phyloP scores from a whole-genome alignment of 2,888 invertebrate genomes.

The Digitonthophagus gazella region DNA sequence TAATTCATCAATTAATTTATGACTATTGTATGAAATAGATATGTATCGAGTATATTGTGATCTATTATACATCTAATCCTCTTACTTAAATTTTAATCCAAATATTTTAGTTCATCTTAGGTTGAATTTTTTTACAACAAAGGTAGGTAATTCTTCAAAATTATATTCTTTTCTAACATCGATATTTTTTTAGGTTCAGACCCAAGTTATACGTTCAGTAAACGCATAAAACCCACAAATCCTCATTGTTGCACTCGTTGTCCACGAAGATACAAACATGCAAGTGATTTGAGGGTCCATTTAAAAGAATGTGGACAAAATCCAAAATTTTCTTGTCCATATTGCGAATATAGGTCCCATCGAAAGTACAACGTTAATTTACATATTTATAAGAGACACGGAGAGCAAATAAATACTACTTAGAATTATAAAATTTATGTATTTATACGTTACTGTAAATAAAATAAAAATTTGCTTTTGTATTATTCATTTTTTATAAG shows the following conservation, averaged over 20 bases:
- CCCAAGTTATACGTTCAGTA: slow-evolving; percentile 8
- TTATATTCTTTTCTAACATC: not conserved
- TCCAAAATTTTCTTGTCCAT: slow-evolving; percentile 21
- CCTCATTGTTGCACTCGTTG: slow-evolving; percentile 25
- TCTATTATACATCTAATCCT: not conserved
- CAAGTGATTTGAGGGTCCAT: slow-evolving; percentile 21
- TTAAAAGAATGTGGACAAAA: slow-evolving; percentile 25
- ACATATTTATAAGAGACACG: slow-evolving; percentile 22
- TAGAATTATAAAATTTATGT: too few relatives aligned
- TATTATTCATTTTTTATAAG: too few relatives aligned
- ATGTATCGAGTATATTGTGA: not conserved
- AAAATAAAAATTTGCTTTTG: too few relatives aligned
- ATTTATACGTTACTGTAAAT: not conserved
- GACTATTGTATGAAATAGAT: not conserved
- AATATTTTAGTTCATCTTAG: too few relatives aligned
- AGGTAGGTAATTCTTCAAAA: too few relatives aligned
- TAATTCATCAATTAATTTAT: not conserved
- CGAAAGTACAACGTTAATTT: slow-evolving; percentile 24
- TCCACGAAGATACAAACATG: slow-evolving; percentile 24
- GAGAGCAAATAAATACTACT: too few relatives aligned
- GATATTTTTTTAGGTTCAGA: not conserved
- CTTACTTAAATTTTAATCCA: too few relatives aligned
- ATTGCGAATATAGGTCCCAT: slow-evolving; percentile 25
- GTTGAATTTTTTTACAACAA: too few relatives aligned
- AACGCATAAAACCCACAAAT: slow-evolving; percentile 23